Conservation (phyloP, 2,113 vertebrate genomes). For the Hydrolagus affinis region DNA sequence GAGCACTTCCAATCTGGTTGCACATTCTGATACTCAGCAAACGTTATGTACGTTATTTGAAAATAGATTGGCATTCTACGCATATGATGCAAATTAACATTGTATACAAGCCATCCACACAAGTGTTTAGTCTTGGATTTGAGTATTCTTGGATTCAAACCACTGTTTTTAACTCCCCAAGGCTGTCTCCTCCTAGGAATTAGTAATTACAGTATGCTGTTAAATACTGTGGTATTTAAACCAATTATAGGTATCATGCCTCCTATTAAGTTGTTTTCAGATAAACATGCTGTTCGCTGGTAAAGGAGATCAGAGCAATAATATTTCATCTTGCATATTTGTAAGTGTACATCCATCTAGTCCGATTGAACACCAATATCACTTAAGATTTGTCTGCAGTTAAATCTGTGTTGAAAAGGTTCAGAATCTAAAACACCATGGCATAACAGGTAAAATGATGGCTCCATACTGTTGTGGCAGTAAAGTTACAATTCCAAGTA, state of each 20-base stretch:
- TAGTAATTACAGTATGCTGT: slow-evolving; percentile 37
- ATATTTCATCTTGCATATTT: background rate
- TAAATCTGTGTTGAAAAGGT: background rate
- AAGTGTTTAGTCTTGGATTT: slow-evolving; percentile 35
- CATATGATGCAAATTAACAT: slow-evolving; percentile 34
- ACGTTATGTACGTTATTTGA: background rate
- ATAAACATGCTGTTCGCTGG: slow-evolving; percentile 35
- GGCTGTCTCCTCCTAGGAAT: slow-evolving; percentile 39
- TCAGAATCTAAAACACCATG: background rate
- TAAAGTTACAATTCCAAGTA: background rate
- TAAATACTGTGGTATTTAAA: slow-evolving; percentile 38
- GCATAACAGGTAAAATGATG: too few relatives aligned
- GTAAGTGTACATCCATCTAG: background rate
- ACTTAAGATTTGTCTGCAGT: background rate
- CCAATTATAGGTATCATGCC: slow-evolving; percentile 38
- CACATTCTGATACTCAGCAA: background rate
- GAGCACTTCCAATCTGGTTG: background rate
- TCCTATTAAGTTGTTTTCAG: slow-evolving; percentile 43
- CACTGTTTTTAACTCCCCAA: slow-evolving; percentile 38
- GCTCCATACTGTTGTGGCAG: background rate
- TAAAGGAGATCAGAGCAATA: slow-evolving; percentile 32
- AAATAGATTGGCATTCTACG: background rate
- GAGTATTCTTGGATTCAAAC: slow-evolving; percentile 35
- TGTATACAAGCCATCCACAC: slow-evolving; percentile 19
- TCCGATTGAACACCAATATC: background rate